These are phyloP conservation scores for Stomatorhinus walkeri DNA, from an alignment of 2,797 vertebrate genomes.

Conservation along the genomic window DNA sequence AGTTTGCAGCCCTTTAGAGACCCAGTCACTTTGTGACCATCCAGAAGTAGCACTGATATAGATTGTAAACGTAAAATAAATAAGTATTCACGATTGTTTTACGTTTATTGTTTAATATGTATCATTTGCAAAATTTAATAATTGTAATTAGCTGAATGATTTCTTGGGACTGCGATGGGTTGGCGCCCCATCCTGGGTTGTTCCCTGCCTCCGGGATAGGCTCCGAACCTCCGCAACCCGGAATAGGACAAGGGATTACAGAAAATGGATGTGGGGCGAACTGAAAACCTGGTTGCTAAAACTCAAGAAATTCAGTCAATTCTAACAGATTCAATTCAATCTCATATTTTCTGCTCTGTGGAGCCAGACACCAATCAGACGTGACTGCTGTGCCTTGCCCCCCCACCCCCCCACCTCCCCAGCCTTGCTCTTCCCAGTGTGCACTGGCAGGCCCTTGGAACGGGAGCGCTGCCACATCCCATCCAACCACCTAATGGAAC, in stretches of 20 bases:
- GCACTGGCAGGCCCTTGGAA: slow-evolving; percentile 71
- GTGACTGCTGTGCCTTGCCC: background rate
- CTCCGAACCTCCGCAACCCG: background rate
- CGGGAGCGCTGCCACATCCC: slow-evolving; percentile 72
- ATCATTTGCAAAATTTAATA: background rate
- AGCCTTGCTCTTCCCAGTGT: slow-evolving; percentile 84
- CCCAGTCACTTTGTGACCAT: background rate
- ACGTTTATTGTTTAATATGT: background rate
- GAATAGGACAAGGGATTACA: background rate
- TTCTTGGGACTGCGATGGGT: background rate
- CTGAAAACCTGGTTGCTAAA: background rate
- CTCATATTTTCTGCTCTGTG: background rate
- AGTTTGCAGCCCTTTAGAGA: background rate
- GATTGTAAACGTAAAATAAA: background rate
- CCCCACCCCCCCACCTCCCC: background rate
- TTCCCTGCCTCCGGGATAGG: background rate
- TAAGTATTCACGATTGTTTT: background rate
- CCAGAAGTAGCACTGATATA: background rate
- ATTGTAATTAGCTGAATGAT: background rate
- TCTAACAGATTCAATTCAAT: background rate
- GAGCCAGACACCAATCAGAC: background rate
- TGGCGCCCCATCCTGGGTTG: background rate
- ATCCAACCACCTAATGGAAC: slow-evolving; percentile 71
- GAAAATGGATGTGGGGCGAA: background rate
- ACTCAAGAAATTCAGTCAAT: background rate